Conservation (phyloP, 2,113 vertebrate genomes). For the Steatornis caripensis region DNA sequence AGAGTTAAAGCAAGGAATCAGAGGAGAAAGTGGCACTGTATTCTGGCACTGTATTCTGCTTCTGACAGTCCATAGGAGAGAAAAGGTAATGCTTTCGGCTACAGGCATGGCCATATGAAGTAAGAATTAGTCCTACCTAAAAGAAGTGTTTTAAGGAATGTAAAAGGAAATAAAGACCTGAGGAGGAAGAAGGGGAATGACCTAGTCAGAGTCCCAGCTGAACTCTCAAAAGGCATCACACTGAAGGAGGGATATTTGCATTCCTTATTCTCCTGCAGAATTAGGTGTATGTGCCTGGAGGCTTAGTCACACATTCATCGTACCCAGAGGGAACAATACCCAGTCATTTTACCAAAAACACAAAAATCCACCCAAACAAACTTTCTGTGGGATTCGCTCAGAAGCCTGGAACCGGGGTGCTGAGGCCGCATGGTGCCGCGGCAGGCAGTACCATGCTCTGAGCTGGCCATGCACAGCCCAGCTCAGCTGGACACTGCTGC, state of each 20-base stretch:
- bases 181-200: neutral
- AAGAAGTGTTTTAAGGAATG: neutral
- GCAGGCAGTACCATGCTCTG: neutral
- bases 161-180: neutral
- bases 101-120: neutral
- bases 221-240: neutral
- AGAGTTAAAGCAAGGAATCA: constrained; percentile 46
- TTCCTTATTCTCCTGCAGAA: neutral
- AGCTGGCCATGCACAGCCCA: neutral
- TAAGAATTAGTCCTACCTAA: neutral
- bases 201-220: neutral
- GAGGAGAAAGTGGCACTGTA: neutral
- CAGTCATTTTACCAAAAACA: neutral
- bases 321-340: neutral
- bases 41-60: neutral
- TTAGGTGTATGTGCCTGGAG: neutral
- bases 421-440: neutral
- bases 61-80: neutral
- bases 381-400: neutral
- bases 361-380: neutral
- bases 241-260: constrained; percentile 3
- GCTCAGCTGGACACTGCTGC: rapidly evolving
- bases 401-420: neutral
- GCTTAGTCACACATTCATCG: neutral
- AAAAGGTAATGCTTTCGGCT: neutral